Evolutionary conservation across 2,888 invertebrate species (phyloP), one percentile per base, ranked within the genome.

Genomic region (Rotaria sp.): DNA sequence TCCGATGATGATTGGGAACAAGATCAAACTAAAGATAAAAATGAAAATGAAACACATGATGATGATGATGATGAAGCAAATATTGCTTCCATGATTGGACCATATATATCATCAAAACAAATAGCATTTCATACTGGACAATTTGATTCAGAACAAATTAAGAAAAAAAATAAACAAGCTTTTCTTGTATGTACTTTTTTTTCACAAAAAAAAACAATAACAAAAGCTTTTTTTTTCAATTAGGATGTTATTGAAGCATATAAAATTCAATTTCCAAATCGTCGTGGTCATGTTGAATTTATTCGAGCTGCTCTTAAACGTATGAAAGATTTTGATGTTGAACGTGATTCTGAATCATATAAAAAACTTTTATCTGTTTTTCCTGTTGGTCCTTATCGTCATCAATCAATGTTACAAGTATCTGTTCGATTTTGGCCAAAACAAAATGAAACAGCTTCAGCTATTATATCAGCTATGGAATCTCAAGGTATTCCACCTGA

Each of bases 271-370:
- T 80, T 80, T 80, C 80, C 80, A 45, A 80, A 94, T 89, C 93
- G 95, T 87, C 93, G 95, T 87, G 96, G 96, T 80, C 96, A 96
- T 90, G 95, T 96, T 0, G 96, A 97, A 89, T 99, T 99, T 91
- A 96, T 99, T 88, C 94, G 95, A 90, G 94, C 95, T 0, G 96
- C 97, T 0, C 91, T 98, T 87, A 94, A 94, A 86, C 93, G 94
- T 89, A 95, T 99, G 95, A 93, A 95, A 88, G 94, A 94, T 86
- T 97, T 95, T 91, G 95, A 95, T 0, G 96, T 97, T 0, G 93
- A 95, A 86, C 94, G 94, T 90, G 97, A 92, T 88, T 85, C 92
- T 48, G 90, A 90, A 4, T 94, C 94, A 0, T 97, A 97, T 90
- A 97, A 92, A 41, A 80, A 80, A 80, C 45, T 80, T 45, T 18